phyloP scores from a whole-genome alignment of 2,113 vertebrate species.

The Zapus hudsonius region DNA sequence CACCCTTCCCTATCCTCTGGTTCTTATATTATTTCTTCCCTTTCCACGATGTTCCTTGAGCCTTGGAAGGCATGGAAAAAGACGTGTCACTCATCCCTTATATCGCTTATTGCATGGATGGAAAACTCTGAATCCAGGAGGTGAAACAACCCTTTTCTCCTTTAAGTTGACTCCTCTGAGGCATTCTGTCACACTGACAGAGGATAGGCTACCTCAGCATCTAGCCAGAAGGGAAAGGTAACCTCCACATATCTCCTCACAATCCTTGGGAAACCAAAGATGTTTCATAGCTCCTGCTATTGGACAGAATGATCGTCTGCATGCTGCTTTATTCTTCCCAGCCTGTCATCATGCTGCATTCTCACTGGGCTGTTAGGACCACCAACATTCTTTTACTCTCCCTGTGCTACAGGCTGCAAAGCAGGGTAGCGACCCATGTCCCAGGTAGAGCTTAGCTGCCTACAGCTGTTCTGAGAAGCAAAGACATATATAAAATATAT shows the following conservation, averaged over 20 bases:
- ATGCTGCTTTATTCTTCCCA: rapidly evolving
- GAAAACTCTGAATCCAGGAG: no score
- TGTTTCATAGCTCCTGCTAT: not conserved
- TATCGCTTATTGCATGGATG: no score
- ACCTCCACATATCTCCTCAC: rapidly evolving
- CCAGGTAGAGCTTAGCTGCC: not conserved
- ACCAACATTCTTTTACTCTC: no score
- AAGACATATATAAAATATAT: not conserved
- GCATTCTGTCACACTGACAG: not conserved
- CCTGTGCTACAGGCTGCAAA: no score
- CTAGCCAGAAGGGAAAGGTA: not conserved
- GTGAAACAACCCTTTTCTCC: no score
- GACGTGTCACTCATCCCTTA: no score
- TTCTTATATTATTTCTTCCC: no score
- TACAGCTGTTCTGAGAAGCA: not conserved
- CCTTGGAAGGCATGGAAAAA: no score
- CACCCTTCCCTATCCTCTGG: no score
- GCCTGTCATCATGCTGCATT: not conserved
- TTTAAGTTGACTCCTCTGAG: no score
- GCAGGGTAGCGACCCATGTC: not conserved
- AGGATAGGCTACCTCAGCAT: not conserved
- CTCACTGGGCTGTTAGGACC: rapidly evolving
- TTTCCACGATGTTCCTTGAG: no score
- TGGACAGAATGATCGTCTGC: not conserved
- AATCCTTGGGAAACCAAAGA: not conserved